A percentile compares a stretch with the other conserved stretches of the same genome.
Evolutionary conservation across 2,113 vertebrate species (phyloP).

Genomic region (Beaufortia kweichowensis): DNA sequence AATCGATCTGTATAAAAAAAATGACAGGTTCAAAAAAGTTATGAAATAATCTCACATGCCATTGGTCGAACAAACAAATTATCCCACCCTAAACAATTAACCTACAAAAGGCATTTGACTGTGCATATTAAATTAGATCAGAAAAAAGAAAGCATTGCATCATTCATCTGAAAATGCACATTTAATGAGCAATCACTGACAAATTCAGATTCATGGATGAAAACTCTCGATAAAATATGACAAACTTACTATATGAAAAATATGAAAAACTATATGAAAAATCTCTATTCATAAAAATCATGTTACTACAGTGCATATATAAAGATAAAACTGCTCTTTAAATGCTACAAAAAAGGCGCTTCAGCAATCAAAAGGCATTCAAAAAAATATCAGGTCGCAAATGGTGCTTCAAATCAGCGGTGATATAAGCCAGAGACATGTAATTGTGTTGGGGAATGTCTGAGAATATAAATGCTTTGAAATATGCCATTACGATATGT

Average conservation of each 20-base stretch:
- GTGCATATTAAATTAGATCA: too few species aligned
- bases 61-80: too few species aligned
- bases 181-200: too few species aligned
- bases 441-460: not conserved
- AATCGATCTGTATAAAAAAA: too few species aligned
- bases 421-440: not conserved
- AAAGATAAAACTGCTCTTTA: not conserved
- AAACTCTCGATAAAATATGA: too few species aligned
- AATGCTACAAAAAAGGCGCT: slow-evolving; percentile 1
- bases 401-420: slow-evolving; percentile 36
- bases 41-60: too few species aligned
- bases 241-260: not conserved
- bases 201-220: too few species aligned
- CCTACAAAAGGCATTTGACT: too few species aligned
- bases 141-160: too few species aligned
- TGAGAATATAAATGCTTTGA: slow-evolving; percentile 24
- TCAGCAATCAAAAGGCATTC: slow-evolving; percentile 26
- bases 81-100: too few species aligned
- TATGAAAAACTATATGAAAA: not conserved
- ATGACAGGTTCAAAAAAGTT: too few species aligned
- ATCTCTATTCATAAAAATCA: not conserved
- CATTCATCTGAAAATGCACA: too few species aligned
- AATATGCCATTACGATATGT: not conserved
- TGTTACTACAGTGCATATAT: not conserved
- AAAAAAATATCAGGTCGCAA: not conserved